Conservation (phyloP, 2,113 vertebrate species). For the Xiphophorus couchianus region DNA sequence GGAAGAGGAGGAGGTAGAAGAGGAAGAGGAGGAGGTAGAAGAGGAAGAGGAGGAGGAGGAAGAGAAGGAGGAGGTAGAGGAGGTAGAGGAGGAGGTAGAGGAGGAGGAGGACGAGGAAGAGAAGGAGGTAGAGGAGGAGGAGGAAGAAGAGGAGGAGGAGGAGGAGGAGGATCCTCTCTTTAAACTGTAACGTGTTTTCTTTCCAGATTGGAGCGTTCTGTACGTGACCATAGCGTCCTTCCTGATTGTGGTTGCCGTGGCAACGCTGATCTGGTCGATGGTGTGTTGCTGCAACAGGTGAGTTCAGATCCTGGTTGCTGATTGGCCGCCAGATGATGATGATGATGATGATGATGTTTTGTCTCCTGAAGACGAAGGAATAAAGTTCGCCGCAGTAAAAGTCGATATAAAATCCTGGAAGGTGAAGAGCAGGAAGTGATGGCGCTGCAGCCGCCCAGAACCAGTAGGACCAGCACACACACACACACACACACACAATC, state of each 20-base stretch:
- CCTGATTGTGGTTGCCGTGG: slow-evolving; percentile 90
- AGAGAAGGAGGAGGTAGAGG: background rate
- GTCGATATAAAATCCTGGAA: slow-evolving; percentile 95
- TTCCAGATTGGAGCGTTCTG: slow-evolving; percentile 96
- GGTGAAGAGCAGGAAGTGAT: slow-evolving; percentile 90
- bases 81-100: background rate
- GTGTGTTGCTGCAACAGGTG: slow-evolving; percentile 96
- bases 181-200: slow-evolving; percentile 12
- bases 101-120: background rate
- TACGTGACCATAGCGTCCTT: slow-evolving; percentile 96
- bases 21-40: too few species aligned
- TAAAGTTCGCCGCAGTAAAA: slow-evolving; percentile 90
- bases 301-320: slow-evolving; percentile 7
- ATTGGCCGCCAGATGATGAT: background rate
- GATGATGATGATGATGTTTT: background rate
- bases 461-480: slow-evolving; percentile 77
- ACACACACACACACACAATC: background rate
- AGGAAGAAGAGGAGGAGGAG: too few species aligned
- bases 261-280: slow-evolving; percentile 88
- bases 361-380: slow-evolving; percentile 83
- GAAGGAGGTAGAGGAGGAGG: background rate
- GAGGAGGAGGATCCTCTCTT: background rate
- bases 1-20: slow-evolving; percentile 32
- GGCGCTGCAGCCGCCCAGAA: slow-evolving; percentile 88
- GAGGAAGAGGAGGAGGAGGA: background rate